Percentiles rank a stretch among this genome's conserved stretches.
Conservation (phyloP, 2,113 vertebrate species). For the Lycaon pictus region DNA sequence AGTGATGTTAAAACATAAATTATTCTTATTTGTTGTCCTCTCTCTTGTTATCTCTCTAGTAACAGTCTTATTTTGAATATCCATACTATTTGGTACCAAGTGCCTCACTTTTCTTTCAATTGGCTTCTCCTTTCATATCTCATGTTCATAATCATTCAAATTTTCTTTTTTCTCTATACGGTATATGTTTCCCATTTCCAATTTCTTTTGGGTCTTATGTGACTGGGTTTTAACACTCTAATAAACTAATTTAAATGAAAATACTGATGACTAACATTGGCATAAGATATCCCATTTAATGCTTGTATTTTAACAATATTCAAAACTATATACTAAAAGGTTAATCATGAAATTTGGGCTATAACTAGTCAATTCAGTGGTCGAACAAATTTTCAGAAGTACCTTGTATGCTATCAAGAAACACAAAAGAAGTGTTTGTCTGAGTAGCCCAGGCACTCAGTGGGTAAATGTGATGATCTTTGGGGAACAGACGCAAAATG, state of each 20-base stretch:
- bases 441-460: neutral
- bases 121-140: neutral
- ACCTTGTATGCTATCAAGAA: neutral
- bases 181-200: neutral
- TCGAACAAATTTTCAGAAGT: neutral
- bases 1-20: neutral
- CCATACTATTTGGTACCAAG: neutral
- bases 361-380: neutral
- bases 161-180: neutral
- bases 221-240: neutral
- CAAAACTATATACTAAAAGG: neutral
- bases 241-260: conserved; percentile 45
- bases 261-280: neutral
- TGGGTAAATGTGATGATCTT: neutral
- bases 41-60: neutral
- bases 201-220: conserved; percentile 46
- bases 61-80: neutral
- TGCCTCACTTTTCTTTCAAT: neutral
- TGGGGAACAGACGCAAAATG: neutral
- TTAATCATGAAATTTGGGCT: neutral
- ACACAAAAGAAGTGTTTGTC: neutral
- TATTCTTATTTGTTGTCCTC: neutral
- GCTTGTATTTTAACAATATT: neutral
- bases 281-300: neutral
- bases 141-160: neutral